Conservation (phyloP, 2,888 invertebrate genomes). For the Bedellia somnulentella region DNA sequence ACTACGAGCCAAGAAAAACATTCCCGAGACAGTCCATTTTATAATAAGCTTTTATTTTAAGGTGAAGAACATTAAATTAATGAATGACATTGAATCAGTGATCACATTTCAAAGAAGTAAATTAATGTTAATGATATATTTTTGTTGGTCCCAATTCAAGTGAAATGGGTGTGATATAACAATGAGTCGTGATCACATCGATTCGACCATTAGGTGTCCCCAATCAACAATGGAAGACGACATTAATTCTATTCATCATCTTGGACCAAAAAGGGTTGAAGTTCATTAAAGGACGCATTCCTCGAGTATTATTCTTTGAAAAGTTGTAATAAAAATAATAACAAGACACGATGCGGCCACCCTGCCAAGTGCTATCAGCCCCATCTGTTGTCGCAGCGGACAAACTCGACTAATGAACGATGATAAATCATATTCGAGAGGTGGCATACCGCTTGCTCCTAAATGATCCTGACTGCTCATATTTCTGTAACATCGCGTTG, state of each 20-base stretch:
- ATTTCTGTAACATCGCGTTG: conserved; percentile 11
- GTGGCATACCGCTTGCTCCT: conserved; percentile 38
- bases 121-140: too few relatives aligned
- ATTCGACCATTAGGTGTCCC: too few relatives aligned
- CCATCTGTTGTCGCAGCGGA: conserved; percentile 62
- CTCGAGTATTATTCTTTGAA: conserved; percentile 60
- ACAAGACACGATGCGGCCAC: conserved; percentile 46
- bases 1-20: conserved; percentile 47
- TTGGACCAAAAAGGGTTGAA: conserved; percentile 54
- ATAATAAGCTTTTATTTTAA: too few relatives aligned
- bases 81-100: too few relatives aligned
- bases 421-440: conserved; percentile 63
- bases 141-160: too few relatives aligned
- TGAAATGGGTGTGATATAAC: too few relatives aligned
- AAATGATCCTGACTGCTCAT: conserved; percentile 25
- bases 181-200: too few relatives aligned
- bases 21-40: too few relatives aligned
- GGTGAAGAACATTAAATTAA: too few relatives aligned
- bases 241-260: conserved; percentile 60
- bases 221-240: conserved; percentile 54
- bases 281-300: conserved; percentile 60
- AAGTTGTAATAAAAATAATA: conserved; percentile 60
- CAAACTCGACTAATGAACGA: conserved; percentile 63
- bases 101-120: too few relatives aligned
- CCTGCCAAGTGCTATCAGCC: conserved; percentile 62